A percentile compares a stretch with the other conserved stretches of the same genome.
phyloP scores from a whole-genome alignment of 2,888 invertebrate genomes.

The Strigamia crassipes region DNA sequence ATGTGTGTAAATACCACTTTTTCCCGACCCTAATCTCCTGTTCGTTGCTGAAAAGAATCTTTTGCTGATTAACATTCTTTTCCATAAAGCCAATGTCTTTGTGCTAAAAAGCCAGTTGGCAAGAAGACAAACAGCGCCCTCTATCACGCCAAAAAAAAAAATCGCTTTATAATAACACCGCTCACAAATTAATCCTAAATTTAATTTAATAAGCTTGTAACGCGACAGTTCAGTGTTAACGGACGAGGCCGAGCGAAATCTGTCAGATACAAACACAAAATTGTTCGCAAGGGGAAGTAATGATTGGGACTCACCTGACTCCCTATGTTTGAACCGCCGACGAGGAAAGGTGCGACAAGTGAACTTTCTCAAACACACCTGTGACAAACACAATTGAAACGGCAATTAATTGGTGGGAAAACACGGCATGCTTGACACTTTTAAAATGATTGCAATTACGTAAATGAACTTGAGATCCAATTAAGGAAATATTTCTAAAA shows the following conservation, averaged over 20 bases:
- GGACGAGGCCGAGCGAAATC: too few species aligned
- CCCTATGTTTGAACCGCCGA: conserved; percentile 22
- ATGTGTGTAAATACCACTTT: conserved; percentile 13
- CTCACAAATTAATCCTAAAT: conserved; percentile 11
- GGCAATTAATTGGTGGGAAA: not conserved
- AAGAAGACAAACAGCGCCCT: not conserved
- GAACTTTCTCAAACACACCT: not conserved
- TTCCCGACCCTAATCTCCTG: not conserved
- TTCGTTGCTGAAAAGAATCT: not conserved
- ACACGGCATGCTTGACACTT: not conserved
- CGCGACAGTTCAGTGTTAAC: too few species aligned
- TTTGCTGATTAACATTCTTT: not conserved
- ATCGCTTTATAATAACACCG: not conserved
- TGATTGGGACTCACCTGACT: conserved; percentile 1
- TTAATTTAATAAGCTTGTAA: not conserved
- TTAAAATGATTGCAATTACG: too few species aligned
- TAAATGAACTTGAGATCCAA: not conserved
- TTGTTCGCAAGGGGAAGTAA: not conserved
- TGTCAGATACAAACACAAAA: too few species aligned
- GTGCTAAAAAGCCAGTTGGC: not conserved
- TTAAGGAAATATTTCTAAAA: not conserved
- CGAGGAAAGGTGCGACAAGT: conserved; percentile 4
- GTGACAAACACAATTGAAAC: not conserved
- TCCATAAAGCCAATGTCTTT: not conserved
- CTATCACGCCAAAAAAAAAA: not conserved